Evolutionary conservation across 2,797 vertebrate species (phyloP), one percentile per base, ranked within the genome.

Genomic region (Thalassophryne amazonica): DNA sequence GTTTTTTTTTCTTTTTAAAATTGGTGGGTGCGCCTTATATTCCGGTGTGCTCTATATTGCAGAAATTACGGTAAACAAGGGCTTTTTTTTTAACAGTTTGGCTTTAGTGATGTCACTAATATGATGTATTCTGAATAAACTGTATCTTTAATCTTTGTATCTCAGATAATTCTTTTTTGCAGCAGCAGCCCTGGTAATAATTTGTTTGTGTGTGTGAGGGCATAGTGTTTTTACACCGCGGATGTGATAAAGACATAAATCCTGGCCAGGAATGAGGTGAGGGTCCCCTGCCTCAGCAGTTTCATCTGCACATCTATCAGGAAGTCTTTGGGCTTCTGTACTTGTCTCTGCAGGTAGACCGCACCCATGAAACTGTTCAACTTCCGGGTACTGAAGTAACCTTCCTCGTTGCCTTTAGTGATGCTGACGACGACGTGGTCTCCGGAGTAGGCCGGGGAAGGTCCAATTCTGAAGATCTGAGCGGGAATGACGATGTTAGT

Each of bases 271-370:
- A 89, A 91, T 0, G 86, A 76, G 29, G 84, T 89, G 46, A 88
- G 35, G 0, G 53, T 65, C 63, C 94, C 95, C 79, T 95, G 93
- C 12, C 96, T 90, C 81, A 94, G 91, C 8, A 98, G 91, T 69
- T 92, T 96, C 95, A 98, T 98, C 81, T 98, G 94, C 35, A 98
- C 94, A 0, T 98, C 94, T 39, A 98, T 69, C 53, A 93, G 76
- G 62, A 98, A 98, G 86, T 98, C 95, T 69, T 84, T 90, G 0
- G 94, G 90, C 57, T 93, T 77, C 0, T 58, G 86, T 49, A 94
- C 87, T 2, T 93, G 83, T 4, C 94, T 87, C 78, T 96, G 93
- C 43, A 98, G 89, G 55, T 88, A 94, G 2, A 98, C 93, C 0
- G 94, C 89, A 0, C 96, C 96, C 0, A 93, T 97, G 85, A 93